Evolutionary conservation across 2,797 vertebrate species (phyloP), one percentile per base, ranked within the genome.

Genomic region (Octomys mimax): DNA sequence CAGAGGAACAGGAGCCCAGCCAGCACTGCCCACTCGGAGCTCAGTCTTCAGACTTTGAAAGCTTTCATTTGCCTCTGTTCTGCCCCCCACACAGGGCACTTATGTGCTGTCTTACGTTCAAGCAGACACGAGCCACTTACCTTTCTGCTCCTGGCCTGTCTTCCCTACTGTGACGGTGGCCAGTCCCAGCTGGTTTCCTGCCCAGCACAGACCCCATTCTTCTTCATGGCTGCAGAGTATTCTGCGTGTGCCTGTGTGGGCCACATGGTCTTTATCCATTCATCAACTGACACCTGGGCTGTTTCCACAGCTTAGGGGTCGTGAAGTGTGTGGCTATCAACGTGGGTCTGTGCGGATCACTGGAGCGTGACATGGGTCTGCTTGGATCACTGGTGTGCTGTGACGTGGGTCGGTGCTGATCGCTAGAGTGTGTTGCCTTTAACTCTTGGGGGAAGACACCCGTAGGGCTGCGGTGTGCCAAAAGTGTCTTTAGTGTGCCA

Each of bases 241-340:
- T 73, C 36, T 13, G 1, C 22, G 10, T 6, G 21, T 1, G 4
- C 36, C 70, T 42, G 2, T 21, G 11, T 26, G 14, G 14, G 16
- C n/a, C 5, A 4, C 19, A 9, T 10, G 24, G 39, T 42, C 36
- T 13, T 73, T 24, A 21, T 24, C 70, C 36, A 42, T 11, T 42
- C 36, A 42, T 12, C 36, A 24, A 18, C 4, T 3, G 10, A 24
- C 70, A 42, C 3, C 36, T 73, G 36, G 21, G 36, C 36, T 71
- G 12, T 42, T 42, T 73, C n/a, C 70, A 73, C 21, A 73, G 22
- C 22, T 39, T 5, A 24, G 21, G 13, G 22, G 21, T 11, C 13
- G 10, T 5, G 11, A 39, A 24, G 10, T 24, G 0, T 26, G 36
- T 73, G 10, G 0, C 36, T 73, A 24, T 5, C 12, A 5, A 9